These are phyloP conservation scores for Torymus auratus DNA, from an alignment of 2,888 invertebrate genomes.

Conservation along the genomic window DNA sequence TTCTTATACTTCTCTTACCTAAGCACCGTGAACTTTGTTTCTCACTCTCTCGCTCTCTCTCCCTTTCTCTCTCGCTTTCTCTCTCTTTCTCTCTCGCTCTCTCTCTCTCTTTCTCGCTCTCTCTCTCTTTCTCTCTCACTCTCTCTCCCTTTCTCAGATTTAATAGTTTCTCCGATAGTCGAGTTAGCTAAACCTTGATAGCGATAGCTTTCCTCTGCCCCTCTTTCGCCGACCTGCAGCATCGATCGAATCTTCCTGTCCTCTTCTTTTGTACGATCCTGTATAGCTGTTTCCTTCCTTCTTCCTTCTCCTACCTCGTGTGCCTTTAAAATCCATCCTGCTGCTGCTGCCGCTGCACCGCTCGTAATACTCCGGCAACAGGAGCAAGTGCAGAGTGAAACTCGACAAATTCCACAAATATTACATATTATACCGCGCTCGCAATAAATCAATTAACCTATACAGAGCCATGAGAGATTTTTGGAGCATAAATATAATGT, in stretches of 20 bases:
- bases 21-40: no score
- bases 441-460: not conserved
- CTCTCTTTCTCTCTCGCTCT: no score
- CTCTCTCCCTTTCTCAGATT: not conserved
- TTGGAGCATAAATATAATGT: no score
- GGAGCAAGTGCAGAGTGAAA: no score
- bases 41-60: no score
- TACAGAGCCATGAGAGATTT: no score
- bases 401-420: not conserved
- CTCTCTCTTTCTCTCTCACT: no score
- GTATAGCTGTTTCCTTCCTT: not conserved
- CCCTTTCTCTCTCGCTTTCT: no score
- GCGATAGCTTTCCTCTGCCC: not conserved
- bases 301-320: not conserved
- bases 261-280: not conserved
- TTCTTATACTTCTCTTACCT: no score
- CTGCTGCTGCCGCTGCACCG: not conserved
- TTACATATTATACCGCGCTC: constrained; percentile 15
- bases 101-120: no score
- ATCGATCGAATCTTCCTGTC: constrained; percentile 27
- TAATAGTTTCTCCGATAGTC: constrained; percentile 29
- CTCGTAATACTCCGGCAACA: not conserved
- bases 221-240: constrained; percentile 10
- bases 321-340: not conserved
- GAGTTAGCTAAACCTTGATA: constrained; percentile 2